phyloP scores from a whole-genome alignment of 2,888 invertebrate species.

The Nomada fucata region DNA sequence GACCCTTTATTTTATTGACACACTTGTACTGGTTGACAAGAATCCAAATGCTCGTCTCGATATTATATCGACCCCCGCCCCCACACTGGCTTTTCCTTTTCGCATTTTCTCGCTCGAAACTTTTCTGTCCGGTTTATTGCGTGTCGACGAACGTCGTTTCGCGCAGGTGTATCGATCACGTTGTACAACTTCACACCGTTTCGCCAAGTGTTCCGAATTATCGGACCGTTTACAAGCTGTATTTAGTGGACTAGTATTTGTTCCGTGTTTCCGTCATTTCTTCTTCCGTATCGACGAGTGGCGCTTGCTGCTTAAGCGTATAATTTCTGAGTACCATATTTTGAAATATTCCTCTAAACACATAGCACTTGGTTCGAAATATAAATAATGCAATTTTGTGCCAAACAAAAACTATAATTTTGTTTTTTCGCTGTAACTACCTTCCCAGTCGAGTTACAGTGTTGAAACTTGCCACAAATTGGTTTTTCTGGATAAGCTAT shows the following conservation, averaged over 20 bases:
- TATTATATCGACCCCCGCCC: slow-evolving; percentile 38
- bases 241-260: slow-evolving; percentile 33
- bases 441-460: too few species aligned
- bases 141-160: slow-evolving; percentile 30
- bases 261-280: slow-evolving; percentile 14
- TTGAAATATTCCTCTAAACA: background rate
- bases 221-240: slow-evolving; percentile 35
- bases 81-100: slow-evolving; percentile 31
- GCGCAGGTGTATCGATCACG: slow-evolving; percentile 50
- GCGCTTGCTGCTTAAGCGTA: background rate
- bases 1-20: slow-evolving; percentile 27
- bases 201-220: slow-evolving; percentile 45
- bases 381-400: background rate
- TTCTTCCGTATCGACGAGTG: background rate
- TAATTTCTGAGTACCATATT: background rate
- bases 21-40: slow-evolving; percentile 41
- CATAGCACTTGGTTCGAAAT: background rate
- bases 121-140: slow-evolving; percentile 45
- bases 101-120: slow-evolving; percentile 35
- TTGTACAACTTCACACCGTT: slow-evolving; percentile 28
- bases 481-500: too few species aligned
- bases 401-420: background rate
- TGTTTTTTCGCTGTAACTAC: too few species aligned
- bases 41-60: slow-evolving; percentile 55
- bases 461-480: too few species aligned